These are phyloP conservation scores for Bradysia coprophila DNA, from an alignment of 1,140 invertebrate genomes.

Conservation along the genomic window DNA sequence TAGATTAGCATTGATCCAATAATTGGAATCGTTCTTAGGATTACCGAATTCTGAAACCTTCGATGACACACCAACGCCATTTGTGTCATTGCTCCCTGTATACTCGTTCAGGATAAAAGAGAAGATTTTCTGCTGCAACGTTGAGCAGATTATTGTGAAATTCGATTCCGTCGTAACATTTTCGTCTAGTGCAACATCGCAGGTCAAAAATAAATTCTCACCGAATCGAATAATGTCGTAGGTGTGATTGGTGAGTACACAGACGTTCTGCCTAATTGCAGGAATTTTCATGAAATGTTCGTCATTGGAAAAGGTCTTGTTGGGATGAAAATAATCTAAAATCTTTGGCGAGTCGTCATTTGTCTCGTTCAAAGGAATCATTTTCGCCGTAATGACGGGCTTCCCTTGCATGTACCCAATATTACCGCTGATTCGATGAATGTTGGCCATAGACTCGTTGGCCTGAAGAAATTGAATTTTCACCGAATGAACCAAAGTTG, in stretches of 20 bases:
- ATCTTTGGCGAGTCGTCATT: background rate
- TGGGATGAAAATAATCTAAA: constrained; percentile 9
- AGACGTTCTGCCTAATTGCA: constrained; percentile 3
- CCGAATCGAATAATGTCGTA: constrained; percentile 9
- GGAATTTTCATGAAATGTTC: constrained; percentile 3
- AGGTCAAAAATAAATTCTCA: constrained; percentile 10
- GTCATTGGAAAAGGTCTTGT: background rate
- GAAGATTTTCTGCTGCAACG: constrained; percentile 11
- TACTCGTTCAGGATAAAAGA: constrained; percentile 6
- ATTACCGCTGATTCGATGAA: constrained; percentile 7
- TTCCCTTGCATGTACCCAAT: constrained; percentile 14
- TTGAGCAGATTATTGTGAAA: constrained; percentile 12
- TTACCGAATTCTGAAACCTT: constrained; percentile 14
- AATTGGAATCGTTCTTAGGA: constrained; percentile 7
- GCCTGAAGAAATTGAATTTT: background rate
- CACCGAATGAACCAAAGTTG: background rate
- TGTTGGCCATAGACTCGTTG: background rate
- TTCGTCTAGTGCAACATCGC: constrained; percentile 6
- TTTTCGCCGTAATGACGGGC: constrained; percentile 10
- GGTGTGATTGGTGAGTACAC: constrained; percentile 2
- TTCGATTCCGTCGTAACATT: constrained; percentile 6
- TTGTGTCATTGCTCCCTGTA: background rate
- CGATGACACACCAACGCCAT: background rate
- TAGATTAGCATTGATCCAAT: constrained; percentile 14
- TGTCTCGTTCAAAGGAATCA: constrained; percentile 5